phyloP scores from a whole-genome alignment of 2,888 invertebrate species.

The Cheilosia urbana region DNA sequence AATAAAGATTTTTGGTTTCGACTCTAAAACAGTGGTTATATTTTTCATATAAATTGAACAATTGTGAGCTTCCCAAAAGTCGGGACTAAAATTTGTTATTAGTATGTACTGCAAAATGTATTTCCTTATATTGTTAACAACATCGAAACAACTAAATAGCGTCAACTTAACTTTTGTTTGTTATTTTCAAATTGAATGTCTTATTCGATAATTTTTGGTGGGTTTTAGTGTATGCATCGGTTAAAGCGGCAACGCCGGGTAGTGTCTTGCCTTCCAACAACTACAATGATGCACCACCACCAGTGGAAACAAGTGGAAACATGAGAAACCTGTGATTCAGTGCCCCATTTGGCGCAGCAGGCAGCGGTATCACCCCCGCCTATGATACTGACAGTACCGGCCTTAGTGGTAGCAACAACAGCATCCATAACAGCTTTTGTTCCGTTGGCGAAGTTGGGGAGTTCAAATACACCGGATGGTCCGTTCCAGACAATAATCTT shows the following conservation, averaged over 20 bases:
- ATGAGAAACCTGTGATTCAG: slow-evolving; percentile 97
- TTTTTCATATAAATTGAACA: too few relatives aligned
- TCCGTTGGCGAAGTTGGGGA: slow-evolving; percentile 95
- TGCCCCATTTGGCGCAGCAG: slow-evolving; percentile 97
- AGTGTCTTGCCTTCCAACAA: slow-evolving; percentile 95
- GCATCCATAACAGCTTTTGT: slow-evolving; percentile 97
- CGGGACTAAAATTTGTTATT: too few relatives aligned
- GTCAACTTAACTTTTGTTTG: slow-evolving; percentile 24
- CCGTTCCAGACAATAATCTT: slow-evolving; percentile 99
- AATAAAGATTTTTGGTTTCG: too few relatives aligned
- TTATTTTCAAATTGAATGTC: slow-evolving; percentile 33
- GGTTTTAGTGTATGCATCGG: slow-evolving; percentile 79
- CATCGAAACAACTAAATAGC: slow-evolving; percentile 34
- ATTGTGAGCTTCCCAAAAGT: too few relatives aligned
- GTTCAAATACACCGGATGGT: slow-evolving; percentile 99
- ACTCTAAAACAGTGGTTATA: too few relatives aligned
- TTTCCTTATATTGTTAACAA: slow-evolving; percentile 37
- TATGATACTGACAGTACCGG: slow-evolving; percentile 94
- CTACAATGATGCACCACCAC: slow-evolving; percentile 96
- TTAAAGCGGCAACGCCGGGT: slow-evolving; percentile 93
- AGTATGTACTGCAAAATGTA: too few relatives aligned
- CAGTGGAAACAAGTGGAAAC: slow-evolving; percentile 97
- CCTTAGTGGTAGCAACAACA: slow-evolving; percentile 94
- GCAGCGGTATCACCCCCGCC: slow-evolving; percentile 99
- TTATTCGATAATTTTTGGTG: slow-evolving; percentile 18